phyloP scores from a whole-genome alignment of 37 sponge, comb jelly and placozoan genomes.

The Diacarnus erythraeanus region DNA sequence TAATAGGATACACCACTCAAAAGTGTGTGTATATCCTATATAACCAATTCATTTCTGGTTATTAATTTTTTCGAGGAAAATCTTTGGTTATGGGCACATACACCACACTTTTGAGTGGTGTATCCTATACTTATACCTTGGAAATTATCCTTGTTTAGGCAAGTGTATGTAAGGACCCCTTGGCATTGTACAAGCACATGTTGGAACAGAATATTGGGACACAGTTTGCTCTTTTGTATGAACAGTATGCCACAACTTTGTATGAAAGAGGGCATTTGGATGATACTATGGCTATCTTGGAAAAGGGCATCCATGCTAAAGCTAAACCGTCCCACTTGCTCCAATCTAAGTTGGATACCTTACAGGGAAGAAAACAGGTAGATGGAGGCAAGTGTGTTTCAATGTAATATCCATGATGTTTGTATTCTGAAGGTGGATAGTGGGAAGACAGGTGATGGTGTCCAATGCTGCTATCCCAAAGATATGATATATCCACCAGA shows the following conservation, averaged over 20 bases:
- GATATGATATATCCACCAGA: conserved; percentile 49
- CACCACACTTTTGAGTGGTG: too few species aligned
- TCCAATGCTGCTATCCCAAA: conserved; percentile 44
- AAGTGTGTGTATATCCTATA: too few species aligned
- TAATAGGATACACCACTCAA: too few species aligned
- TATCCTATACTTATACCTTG: too few species aligned
- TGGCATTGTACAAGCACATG: conserved; percentile 19
- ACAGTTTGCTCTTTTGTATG: conserved; percentile 6
- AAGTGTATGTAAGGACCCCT: conserved; percentile 12
- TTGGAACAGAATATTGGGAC: conserved; percentile 3
- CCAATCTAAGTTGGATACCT: neutral
- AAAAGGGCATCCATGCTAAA: conserved; percentile 10
- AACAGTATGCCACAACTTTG: conserved; percentile 5
- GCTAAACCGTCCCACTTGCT: neutral
- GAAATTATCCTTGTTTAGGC: neutral
- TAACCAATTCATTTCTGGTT: too few species aligned
- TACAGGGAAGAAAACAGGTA: neutral
- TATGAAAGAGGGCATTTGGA: neutral
- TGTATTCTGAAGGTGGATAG: too few species aligned
- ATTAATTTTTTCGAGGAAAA: too few species aligned
- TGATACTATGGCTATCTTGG: neutral
- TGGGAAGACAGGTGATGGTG: neutral
- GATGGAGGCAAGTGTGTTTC: too few species aligned
- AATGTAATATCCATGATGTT: too few species aligned
- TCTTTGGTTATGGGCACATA: too few species aligned